Evolutionary conservation across 2,113 vertebrate species (phyloP), one percentile per base, ranked within the genome.

Genomic region (Delphinus delphis): DNA sequence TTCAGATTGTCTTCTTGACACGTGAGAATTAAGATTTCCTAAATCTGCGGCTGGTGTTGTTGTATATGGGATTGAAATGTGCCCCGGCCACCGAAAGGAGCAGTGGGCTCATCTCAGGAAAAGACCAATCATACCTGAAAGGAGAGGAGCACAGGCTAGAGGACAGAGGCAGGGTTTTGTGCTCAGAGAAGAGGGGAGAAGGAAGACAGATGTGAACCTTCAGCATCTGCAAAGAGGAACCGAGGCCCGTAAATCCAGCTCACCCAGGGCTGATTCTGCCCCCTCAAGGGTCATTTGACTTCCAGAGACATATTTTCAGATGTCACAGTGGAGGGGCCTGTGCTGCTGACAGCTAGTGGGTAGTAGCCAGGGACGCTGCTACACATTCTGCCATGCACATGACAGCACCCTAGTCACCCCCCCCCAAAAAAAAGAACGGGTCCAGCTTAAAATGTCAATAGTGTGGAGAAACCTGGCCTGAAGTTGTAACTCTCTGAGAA

Each of bases 371-470:
- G 26, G 12, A 65, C 13, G 1, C 3, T 17, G 21, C 15, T 21
- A 11, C 21, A 13, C 0, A 17, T 5, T 9, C 38, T 41, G 3
- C 17, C 73, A 18, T 14, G 7, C 11, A 63, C 11, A 82, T 7
- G 65, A 5, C 3, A 20, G 20, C 2, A 2, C 4, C 10, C 25
- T 23, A 6, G 13, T 1, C 26, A 2, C 11, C 28, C 0, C 41
- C n/a, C 1, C 0, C 38, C 38, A 4, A 38, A 1, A 15, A 50
- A 77, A 50, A 68, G 5, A 67, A 17, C 0, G 8, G 47, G 44
- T 36, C 62, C 6, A 6, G 5, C 5, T 80, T 33, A 41, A 47
- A 79, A n/a, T 41, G 11, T 65, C 50, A 10, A 0, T 3, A 4
- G 12, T 3, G 4, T 1, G 18, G 13, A 94, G 9, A 68, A 44